These are phyloP conservation scores for Axinella damicornis DNA, from an alignment of 37 sponge, comb jelly and placozoan species.

Conservation along the genomic window DNA sequence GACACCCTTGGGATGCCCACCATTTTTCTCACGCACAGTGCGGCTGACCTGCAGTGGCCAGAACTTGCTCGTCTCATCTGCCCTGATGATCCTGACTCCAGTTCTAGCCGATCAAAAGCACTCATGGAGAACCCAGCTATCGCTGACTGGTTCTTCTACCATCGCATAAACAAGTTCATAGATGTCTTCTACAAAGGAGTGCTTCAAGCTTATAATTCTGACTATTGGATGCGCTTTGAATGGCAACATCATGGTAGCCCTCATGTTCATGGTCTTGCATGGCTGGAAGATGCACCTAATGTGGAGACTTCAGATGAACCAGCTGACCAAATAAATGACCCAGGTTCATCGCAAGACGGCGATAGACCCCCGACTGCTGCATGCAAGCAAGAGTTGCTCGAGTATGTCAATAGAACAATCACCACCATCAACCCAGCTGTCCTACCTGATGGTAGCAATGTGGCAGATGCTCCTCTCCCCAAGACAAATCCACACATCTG, in stretches of 20 bases:
- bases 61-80: constrained; percentile 56
- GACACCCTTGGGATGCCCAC: constrained; percentile 61
- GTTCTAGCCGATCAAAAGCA: constrained; percentile 11
- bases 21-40: constrained; percentile 66
- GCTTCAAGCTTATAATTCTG: constrained; percentile 52
- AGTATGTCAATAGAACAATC: constrained; percentile 36
- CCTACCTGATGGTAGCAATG: constrained; percentile 37
- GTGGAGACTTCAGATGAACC: constrained; percentile 11
- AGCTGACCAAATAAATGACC: too few species aligned
- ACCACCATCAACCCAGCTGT: constrained; percentile 56
- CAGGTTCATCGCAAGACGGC: too few species aligned
- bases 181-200: constrained; percentile 51
- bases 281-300: constrained; percentile 57
- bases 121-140: constrained; percentile 67
- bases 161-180: constrained; percentile 43
- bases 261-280: constrained; percentile 67
- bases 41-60: constrained; percentile 74
- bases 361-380: too few species aligned
- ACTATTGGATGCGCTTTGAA: constrained; percentile 73
- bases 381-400: constrained; percentile 7
- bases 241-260: constrained; percentile 73
- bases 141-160: constrained; percentile 71
- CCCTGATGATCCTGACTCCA: constrained; percentile 29
- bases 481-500: constrained; percentile 38
- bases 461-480: constrained; percentile 32